Conservation (phyloP, 2,797 vertebrate species). For the Enteromius thamalakanensis region DNA sequence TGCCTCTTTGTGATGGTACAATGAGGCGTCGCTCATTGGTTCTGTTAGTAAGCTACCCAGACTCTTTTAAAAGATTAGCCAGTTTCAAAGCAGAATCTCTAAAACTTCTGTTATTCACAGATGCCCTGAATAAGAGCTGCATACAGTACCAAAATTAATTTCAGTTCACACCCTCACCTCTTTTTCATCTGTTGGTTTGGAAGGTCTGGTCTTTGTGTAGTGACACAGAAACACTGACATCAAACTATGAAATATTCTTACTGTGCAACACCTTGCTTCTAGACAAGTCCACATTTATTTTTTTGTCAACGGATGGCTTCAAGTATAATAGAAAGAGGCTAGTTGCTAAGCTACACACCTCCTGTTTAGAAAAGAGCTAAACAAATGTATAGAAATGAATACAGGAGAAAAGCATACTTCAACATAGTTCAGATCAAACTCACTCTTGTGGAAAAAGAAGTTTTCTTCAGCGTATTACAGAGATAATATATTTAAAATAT, state of each 20-base stretch:
- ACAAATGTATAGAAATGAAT: conserved; percentile 41
- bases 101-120: not conserved
- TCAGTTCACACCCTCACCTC: conserved; percentile 4
- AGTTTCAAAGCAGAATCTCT: not conserved
- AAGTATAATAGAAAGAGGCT: conserved; percentile 38
- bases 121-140: not conserved
- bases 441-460: not conserved
- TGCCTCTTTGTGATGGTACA: too few relatives aligned
- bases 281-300: conserved; percentile 1
- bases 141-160: not conserved
- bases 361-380: conserved; percentile 38
- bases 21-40: too few relatives aligned
- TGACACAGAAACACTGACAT: conserved; percentile 13
- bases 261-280: conserved; percentile 18
- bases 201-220: conserved; percentile 11
- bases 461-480: not conserved
- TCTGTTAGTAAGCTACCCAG: not conserved
- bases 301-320: conserved; percentile 22
- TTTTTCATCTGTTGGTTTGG: not conserved
- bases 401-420: conserved; percentile 23
- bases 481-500: not conserved
- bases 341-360: conserved; percentile 60
- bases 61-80: not conserved
- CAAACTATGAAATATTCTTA: conserved; percentile 24
- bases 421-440: conserved; percentile 39